A percentile compares a stretch with the other conserved stretches of the same genome.
phyloP scores from a whole-genome alignment of 2,888 invertebrate species.

The Acrobeloides nanus region DNA sequence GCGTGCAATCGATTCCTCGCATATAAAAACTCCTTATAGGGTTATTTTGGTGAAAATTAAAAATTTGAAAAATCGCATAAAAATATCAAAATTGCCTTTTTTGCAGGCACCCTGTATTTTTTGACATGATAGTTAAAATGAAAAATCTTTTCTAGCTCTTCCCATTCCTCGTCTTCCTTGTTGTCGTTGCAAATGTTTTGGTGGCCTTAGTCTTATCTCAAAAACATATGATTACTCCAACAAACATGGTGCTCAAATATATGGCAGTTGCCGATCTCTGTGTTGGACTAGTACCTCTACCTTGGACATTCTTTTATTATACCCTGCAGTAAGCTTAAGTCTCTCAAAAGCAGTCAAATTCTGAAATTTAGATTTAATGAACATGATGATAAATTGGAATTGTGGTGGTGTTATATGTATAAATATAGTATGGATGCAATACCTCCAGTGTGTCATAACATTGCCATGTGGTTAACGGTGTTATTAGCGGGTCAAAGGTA shows the following conservation, averaged over 20 bases:
- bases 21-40: too few relatives aligned
- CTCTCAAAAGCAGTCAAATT: slow-evolving; percentile 5
- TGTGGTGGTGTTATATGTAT: slow-evolving; percentile 52
- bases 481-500: slow-evolving; percentile 78
- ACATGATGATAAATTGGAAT: slow-evolving; percentile 23
- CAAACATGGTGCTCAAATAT: slow-evolving; percentile 58
- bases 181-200: slow-evolving; percentile 80
- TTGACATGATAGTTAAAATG: slow-evolving; percentile 1
- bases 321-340: slow-evolving; percentile 32
- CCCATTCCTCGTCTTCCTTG: slow-evolving; percentile 73
- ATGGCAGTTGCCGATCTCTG: slow-evolving; percentile 92
- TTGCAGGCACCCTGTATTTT: not conserved
- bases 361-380: too few relatives aligned
- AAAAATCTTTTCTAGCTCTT: slow-evolving; percentile 37
- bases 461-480: slow-evolving; percentile 85
- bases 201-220: slow-evolving; percentile 82
- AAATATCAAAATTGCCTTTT: too few relatives aligned
- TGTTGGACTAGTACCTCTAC: slow-evolving; percentile 79
- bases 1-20: too few relatives aligned
- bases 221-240: slow-evolving; percentile 67
- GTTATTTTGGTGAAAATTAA: too few relatives aligned
- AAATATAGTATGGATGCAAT: slow-evolving; percentile 52
- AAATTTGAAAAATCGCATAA: too few relatives aligned
- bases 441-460: slow-evolving; percentile 79
- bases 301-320: slow-evolving; percentile 67